Conservation (phyloP, 2,113 vertebrate genomes). For the Lophura nycthemera region DNA sequence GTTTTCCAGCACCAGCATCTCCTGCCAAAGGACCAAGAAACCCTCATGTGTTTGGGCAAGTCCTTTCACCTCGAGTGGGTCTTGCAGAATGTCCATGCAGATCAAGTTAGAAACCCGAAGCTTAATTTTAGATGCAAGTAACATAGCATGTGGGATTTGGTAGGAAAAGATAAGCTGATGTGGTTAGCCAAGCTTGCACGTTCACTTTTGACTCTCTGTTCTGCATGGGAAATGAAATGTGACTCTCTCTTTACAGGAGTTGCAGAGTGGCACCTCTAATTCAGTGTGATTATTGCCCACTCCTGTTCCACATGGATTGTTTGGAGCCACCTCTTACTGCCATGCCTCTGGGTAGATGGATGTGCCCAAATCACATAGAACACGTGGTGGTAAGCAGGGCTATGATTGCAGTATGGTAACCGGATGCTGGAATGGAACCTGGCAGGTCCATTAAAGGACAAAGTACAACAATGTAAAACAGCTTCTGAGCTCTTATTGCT, state of each 20-base stretch:
- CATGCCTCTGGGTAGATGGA: constrained; percentile 96
- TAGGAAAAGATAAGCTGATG: background rate
- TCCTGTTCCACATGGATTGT: constrained; percentile 99
- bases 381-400: constrained; percentile 89
- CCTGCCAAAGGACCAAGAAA: background rate
- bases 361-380: constrained; percentile 99
- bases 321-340: constrained; percentile 96
- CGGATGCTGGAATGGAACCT: constrained; percentile 57
- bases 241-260: constrained; percentile 82
- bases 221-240: background rate
- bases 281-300: constrained; percentile 97
- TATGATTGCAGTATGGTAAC: constrained; percentile 40
- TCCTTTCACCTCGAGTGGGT: background rate
- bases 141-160: background rate
- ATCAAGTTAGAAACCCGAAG: background rate
- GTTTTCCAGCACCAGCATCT: background rate
- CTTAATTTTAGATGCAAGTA: constrained; percentile 7
- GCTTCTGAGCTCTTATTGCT: constrained; percentile 39
- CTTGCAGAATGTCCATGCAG: background rate
- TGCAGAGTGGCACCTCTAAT: constrained; percentile 95
- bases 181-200: background rate
- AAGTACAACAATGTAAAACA: constrained; percentile 57
- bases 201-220: background rate
- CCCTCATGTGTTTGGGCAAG: background rate
- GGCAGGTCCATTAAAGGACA: constrained; percentile 66